Evolutionary conservation across 2,113 vertebrate species (phyloP).

Genomic region (Myiagra hebetior): DNA sequence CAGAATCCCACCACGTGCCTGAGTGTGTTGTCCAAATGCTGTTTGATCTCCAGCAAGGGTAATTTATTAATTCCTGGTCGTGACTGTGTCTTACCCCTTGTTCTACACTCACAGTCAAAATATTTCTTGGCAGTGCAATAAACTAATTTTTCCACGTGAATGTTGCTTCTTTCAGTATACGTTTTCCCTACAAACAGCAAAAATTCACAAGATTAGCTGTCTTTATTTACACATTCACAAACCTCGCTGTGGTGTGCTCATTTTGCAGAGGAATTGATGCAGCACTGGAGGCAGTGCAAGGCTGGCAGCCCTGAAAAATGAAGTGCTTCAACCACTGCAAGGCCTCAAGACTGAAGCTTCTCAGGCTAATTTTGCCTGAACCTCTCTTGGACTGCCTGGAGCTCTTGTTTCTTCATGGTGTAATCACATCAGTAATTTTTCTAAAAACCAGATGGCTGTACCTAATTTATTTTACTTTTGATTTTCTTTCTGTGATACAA

Average conservation of each 20-base stretch:
- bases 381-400: not conserved
- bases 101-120: not conserved
- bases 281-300: not conserved
- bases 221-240: not conserved
- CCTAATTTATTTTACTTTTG: not conserved
- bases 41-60: not conserved
- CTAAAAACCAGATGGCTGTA: not conserved
- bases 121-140: not conserved
- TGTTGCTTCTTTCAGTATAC: not conserved
- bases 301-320: not conserved
- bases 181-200: not conserved
- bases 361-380: not conserved
- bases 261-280: not conserved
- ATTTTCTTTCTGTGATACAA: not conserved
- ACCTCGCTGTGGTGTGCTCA: rapidly evolving
- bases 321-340: not conserved
- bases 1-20: not conserved
- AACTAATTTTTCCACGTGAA: not conserved
- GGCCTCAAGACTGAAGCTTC: not conserved
- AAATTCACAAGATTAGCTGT: not conserved
- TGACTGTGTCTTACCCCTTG: not conserved
- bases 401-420: not conserved
- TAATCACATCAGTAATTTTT: not conserved
- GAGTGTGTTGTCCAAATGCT: not conserved
- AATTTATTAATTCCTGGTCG: not conserved